phyloP scores from a whole-genome alignment of 2,797 vertebrate genomes.

The Poecilia gillii region DNA sequence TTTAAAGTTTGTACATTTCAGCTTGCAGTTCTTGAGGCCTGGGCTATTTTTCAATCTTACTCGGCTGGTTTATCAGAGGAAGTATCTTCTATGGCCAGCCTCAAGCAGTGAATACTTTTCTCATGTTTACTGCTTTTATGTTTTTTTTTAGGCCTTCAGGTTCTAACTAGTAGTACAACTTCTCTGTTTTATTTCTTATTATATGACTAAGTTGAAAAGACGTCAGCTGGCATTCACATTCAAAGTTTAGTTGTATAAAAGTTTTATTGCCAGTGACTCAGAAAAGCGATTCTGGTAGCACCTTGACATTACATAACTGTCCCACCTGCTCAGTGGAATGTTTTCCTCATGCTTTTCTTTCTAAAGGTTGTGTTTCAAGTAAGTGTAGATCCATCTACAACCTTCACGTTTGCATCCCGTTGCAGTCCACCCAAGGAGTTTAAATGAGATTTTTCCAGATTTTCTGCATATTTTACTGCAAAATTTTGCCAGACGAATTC shows the following conservation, averaged over 20 bases:
- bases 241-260: not conserved
- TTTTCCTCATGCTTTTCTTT: not conserved
- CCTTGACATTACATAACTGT: not conserved
- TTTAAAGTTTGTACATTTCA: not conserved
- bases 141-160: not conserved
- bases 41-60: not conserved
- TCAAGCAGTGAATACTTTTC: not conserved
- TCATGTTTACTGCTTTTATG: not conserved
- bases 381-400: not conserved
- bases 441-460: not conserved
- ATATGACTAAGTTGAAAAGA: not conserved
- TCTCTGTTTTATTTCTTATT: not conserved
- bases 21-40: not conserved
- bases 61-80: not conserved
- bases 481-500: not conserved
- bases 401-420: not conserved
- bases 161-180: not conserved
- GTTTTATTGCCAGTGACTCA: not conserved
- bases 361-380: not conserved
- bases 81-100: not conserved
- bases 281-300: not conserved
- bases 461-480: not conserved
- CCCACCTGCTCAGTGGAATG: not conserved
- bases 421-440: not conserved
- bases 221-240: not conserved